phyloP scores from a whole-genome alignment of 2,888 invertebrate species.

The Lydus trimaculatus region DNA sequence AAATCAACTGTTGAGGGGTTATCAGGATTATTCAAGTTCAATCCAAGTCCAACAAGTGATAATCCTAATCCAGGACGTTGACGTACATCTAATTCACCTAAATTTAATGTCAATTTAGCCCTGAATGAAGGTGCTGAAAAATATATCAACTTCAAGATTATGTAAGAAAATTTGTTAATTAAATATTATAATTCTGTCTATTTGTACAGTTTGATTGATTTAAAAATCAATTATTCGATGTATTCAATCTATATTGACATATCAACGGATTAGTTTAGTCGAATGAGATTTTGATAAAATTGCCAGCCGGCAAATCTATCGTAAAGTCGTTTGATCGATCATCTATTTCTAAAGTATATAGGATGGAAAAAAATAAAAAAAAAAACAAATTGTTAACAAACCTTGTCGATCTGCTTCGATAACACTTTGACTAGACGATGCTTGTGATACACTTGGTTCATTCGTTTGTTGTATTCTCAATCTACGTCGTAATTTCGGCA shows the following conservation, averaged over 20 bases:
- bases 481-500: constrained; percentile 85
- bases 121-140: constrained; percentile 63
- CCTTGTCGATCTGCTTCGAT: constrained; percentile 75
- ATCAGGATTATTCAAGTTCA: constrained; percentile 61
- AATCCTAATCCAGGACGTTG: constrained; percentile 61
- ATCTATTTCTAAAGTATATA: constrained; percentile 11
- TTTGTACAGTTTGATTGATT: not conserved
- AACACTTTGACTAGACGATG: constrained; percentile 83
- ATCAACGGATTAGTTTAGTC: constrained; percentile 22
- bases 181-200: not conserved
- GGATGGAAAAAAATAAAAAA: constrained; percentile 20
- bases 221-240: not conserved
- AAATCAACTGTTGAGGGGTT: constrained; percentile 73
- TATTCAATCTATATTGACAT: constrained; percentile 30
- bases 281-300: constrained; percentile 22
- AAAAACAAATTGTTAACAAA: constrained; percentile 51
- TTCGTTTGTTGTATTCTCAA: constrained; percentile 71
- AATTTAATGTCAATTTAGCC: constrained; percentile 78
- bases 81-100: constrained; percentile 65
- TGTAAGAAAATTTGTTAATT: not conserved
- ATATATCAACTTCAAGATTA: not conserved
- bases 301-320: constrained; percentile 1
- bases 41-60: constrained; percentile 53
- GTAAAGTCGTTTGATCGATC: constrained; percentile 28
- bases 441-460: constrained; percentile 79